These are phyloP conservation scores for Cyrtonyx montezumae DNA, from an alignment of 2,113 vertebrate species.

Conservation along the genomic window DNA sequence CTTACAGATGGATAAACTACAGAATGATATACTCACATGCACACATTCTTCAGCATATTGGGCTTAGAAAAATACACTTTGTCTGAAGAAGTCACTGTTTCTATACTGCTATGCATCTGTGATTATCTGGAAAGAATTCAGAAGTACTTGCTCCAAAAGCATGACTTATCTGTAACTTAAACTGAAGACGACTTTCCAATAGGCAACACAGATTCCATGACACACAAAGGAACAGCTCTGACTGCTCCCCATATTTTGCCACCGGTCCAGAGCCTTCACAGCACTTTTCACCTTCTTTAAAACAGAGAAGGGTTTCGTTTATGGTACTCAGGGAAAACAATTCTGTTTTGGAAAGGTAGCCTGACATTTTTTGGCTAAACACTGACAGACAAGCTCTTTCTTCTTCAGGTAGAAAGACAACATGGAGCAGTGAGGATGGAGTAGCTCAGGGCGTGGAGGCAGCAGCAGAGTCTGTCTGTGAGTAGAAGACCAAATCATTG, in stretches of 20 bases:
- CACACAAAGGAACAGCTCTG: neutral
- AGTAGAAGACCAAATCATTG: neutral
- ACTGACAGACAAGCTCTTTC: neutral
- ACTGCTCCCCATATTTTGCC: neutral
- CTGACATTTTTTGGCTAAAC: neutral
- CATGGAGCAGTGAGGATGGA: neutral
- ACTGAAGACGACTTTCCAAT: constrained; percentile 3
- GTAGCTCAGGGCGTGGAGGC: neutral
- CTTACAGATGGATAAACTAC: neutral
- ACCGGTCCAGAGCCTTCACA: neutral
- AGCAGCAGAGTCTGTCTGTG: rapidly evolving
- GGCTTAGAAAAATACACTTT: neutral
- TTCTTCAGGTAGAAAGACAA: neutral
- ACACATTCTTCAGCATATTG: neutral
- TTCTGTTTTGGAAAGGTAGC: neutral
- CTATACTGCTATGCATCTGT: neutral
- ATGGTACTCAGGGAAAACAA: neutral
- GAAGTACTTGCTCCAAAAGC: neutral
- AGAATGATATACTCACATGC: neutral
- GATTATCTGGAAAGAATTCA: constrained; percentile 17
- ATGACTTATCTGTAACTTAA: constrained; percentile 37
- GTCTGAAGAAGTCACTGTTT: neutral
- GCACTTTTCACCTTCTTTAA: neutral
- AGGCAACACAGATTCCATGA: neutral
- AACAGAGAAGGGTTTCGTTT: neutral